Conservation (phyloP, 2,888 invertebrate genomes). For the Ferrisia virgata region DNA sequence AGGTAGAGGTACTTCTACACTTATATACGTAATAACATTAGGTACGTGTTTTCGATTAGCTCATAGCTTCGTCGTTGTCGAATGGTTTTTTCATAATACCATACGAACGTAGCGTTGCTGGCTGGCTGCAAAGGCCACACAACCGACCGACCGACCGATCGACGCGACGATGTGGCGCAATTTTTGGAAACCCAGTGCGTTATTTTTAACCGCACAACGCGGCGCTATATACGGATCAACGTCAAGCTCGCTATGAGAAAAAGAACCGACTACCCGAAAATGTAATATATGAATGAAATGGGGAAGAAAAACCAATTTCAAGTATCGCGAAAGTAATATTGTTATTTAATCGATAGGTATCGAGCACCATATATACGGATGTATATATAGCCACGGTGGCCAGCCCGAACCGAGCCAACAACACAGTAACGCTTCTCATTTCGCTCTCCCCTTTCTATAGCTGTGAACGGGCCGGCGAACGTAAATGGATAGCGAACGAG, state of each 20-base stretch:
- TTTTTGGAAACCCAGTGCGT: conserved; percentile 2
- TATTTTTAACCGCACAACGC: conserved; percentile 22
- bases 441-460: conserved; percentile 3
- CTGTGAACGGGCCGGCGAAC: neutral
- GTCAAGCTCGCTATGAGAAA: conserved; percentile 34
- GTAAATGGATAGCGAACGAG: conserved; percentile 4
- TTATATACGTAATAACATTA: neutral
- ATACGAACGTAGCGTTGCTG: too few relatives aligned
- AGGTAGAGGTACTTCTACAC: neutral
- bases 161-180: neutral
- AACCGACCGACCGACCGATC: too few relatives aligned
- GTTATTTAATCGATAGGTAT: conserved; percentile 49
- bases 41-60: neutral
- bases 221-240: conserved; percentile 15
- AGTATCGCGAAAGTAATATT: conserved; percentile 49
- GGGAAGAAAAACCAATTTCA: conserved; percentile 49
- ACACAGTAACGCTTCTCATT: conserved; percentile 41
- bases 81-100: too few relatives aligned
- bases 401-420: conserved; percentile 30
- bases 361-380: conserved; percentile 45
- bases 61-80: neutral
- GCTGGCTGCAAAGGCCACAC: too few relatives aligned
- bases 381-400: conserved; percentile 38
- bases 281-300: conserved; percentile 48
- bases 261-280: conserved; percentile 43